Conservation (phyloP, 2,888 invertebrate genomes). For the Philaethria dido region DNA sequence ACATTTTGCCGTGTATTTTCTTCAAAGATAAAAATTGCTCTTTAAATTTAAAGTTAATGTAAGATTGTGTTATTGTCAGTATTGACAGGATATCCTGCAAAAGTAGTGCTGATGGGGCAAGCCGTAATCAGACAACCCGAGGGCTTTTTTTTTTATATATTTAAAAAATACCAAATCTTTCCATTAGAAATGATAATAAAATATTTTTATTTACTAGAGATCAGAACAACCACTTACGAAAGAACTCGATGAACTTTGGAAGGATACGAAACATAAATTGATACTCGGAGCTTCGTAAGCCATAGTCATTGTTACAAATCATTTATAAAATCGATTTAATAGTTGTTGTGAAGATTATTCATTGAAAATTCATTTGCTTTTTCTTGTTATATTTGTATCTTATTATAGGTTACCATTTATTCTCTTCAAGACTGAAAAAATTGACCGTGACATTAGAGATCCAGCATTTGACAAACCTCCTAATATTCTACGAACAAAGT, state of each 20-base stretch:
- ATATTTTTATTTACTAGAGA: constrained; percentile 56
- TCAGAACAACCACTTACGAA: constrained; percentile 72
- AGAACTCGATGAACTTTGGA: constrained; percentile 69
- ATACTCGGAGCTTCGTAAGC: constrained; percentile 72
- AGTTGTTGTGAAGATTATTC: too few species aligned
- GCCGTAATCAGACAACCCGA: too few species aligned
- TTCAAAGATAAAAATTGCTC: too few species aligned
- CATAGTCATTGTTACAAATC: neutral
- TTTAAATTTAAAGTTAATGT: too few species aligned
- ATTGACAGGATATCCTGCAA: too few species aligned
- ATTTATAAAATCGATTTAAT: too few species aligned
- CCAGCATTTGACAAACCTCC: constrained; percentile 69
- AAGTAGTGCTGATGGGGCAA: too few species aligned
- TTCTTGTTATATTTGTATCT: neutral
- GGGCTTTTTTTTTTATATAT: too few species aligned
- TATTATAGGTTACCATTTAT: constrained; percentile 72
- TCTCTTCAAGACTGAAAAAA: constrained; percentile 71
- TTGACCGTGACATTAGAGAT: constrained; percentile 70
- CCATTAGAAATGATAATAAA: neutral
- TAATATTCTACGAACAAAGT: constrained; percentile 60
- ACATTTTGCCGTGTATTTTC: too few species aligned
- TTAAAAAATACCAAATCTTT: too few species aligned
- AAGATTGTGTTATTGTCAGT: too few species aligned
- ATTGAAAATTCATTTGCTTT: neutral
- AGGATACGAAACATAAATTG: constrained; percentile 72